Evolutionary conservation across 1,140 invertebrate species (phyloP), one percentile per base, ranked within the genome.

Genomic region (Micrasema minimum): DNA sequence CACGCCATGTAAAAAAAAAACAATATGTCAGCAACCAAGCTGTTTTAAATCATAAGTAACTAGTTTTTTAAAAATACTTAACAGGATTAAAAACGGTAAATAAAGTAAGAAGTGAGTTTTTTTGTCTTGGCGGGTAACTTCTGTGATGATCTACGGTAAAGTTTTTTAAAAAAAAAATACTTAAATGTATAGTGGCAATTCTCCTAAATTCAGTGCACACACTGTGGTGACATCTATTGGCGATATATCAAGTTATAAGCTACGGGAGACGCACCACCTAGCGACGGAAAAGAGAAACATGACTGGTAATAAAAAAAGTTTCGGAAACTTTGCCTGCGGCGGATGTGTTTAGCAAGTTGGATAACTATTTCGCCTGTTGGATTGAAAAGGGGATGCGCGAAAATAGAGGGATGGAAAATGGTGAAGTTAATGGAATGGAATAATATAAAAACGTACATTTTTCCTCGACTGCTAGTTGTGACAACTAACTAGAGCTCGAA

Each of bases 141-240:
- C n/a, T n/a, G n/a, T n/a, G n/a, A n/a, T n/a, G n/a, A n/a, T n/a
- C n/a, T n/a, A n/a, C n/a, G n/a, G n/a, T n/a, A n/a, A n/a, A n/a
- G n/a, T n/a, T 57, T 37, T 57, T 57, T 57, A 23, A 57, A 57
- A 57, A 57, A 57, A 23, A 38, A 57, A 57, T 57, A 23, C 53
- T 57, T 31, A 37, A 57, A 57, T 57, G 53, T 57, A 57, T 57
- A 37, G 53, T 37, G 31, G 53, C 26, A 37, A 57, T 57, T 12
- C 26, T 37, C 26, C 53, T 57, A 57, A 57, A 57, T 57, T 55
- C 31, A n/a, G 12, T n/a, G 31, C 53, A 35, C 53, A 57, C 53
- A 57, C 53, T 57, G 53, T 35, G 53, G 53, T 12, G 53, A 57
- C 53, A 57, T 57, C 53, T 57, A 57, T 57, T 57, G 53, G 53